These are phyloP conservation scores for Pleuronectes platessa DNA, from an alignment of 2,113 vertebrate species.

Conservation along the genomic window DNA sequence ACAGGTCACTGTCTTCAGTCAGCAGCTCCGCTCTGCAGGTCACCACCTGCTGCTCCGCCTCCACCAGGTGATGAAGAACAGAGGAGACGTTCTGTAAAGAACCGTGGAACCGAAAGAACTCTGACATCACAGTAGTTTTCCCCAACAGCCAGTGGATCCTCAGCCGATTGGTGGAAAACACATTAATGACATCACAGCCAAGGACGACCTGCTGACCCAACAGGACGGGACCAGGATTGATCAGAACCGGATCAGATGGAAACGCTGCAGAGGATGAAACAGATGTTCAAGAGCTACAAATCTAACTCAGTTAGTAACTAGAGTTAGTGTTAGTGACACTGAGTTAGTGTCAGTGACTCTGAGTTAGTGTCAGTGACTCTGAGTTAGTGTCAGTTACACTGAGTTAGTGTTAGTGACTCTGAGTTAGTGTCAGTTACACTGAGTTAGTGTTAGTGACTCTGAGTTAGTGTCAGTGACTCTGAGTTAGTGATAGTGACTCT, in stretches of 20 bases:
- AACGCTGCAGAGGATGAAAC: conserved; percentile 47
- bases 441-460: no score
- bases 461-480: no score
- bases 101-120: conserved; percentile 14
- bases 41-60: conserved; percentile 22
- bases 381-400: no score
- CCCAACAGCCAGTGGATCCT: conserved; percentile 57
- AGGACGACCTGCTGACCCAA: conserved; percentile 34
- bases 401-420: no score
- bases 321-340: no score
- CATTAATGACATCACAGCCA: conserved; percentile 43
- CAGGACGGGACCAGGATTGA: conserved; percentile 21
- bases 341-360: no score
- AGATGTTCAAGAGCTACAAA: not conserved
- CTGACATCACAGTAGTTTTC: conserved; percentile 1
- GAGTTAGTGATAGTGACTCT: no score
- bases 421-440: no score
- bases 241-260: conserved; percentile 50
- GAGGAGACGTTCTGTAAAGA: conserved; percentile 52
- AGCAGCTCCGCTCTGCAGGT: conserved; percentile 53
- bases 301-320: no score
- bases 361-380: no score
- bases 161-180: conserved; percentile 45
- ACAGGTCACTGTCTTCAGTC: not conserved
- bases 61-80: not conserved